Base-by-base conservation (phyloP, 2,113 vertebrate genomes). In the Corythaixoides concolor region DNA sequence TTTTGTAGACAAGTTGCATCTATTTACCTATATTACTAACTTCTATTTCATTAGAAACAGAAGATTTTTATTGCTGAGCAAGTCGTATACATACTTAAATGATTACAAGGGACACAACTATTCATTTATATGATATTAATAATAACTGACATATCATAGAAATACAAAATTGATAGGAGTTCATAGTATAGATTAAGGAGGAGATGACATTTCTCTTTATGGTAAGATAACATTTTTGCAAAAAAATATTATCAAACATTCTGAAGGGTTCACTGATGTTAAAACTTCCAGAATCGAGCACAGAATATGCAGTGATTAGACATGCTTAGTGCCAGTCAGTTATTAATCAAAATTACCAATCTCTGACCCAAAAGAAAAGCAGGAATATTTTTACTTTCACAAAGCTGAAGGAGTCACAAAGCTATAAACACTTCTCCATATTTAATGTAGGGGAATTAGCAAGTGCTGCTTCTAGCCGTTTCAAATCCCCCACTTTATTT, bases 261-360 rank as follows among this genome's bases (percentile, higher is more conserved):
- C 26, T 68, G 30, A 92, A 88, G 23, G 3, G 12, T 59, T 95
- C 59, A 59, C 41, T 95, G 47, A 83, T 94, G 39, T 49, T 63
- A 76, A 78, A 43, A 94, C 28, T 55, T 43, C 43, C 59, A 67
- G 56, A 88, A 87, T 92, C 43, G 94, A 93, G 80, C 17, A 50
- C 22, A 89, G 70, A 85, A 79, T 83, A 75, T 32, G 23, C 24
- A 53, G 26, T 85, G 45, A 78, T 89, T 93, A 92, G 58, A 67
- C 12, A 60, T 37, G 20, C 14, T 85, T 88, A 93, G 43, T 83
- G 43, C 49, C 45, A 67, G 67, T 89, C 63, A 78, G 66, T 41
- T 93, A 63, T 87, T 88, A 95, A 85, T 92, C 55, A 93, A 81
- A 94, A 90, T 89, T 50, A 67, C 55, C 58, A 64, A 18, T 62